phyloP scores from a whole-genome alignment of 2,888 invertebrate species.

The Rhagophthalmus giganteus region DNA sequence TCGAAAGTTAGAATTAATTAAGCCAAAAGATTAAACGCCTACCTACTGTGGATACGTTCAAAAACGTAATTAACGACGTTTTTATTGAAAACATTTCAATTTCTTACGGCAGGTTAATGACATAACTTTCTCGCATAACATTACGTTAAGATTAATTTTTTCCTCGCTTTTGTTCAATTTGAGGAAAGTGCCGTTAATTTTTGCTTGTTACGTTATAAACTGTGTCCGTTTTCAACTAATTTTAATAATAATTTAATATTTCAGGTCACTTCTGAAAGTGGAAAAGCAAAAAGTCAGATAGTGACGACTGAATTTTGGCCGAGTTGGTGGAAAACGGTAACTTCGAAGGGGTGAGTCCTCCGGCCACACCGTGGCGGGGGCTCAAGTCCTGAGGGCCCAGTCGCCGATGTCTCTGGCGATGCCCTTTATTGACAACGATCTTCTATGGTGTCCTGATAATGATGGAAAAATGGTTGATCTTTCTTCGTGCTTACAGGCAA shows the following conservation, averaged over 20 bases:
- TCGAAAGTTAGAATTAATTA: conserved; percentile 1
- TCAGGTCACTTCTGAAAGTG: conserved; percentile 18
- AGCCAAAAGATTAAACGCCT: background rate
- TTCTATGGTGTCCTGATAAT: conserved; percentile 92
- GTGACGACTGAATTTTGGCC: conserved; percentile 4
- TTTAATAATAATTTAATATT: conserved; percentile 1
- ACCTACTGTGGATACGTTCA: background rate
- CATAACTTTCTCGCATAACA: background rate
- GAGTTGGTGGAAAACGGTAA: conserved; percentile 14
- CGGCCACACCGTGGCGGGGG: conserved; percentile 65
- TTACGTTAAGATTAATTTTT: background rate
- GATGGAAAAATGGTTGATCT: conserved; percentile 93
- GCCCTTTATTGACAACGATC: conserved; percentile 96
- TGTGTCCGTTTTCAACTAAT: too few relatives aligned
- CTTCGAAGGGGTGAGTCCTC: too few relatives aligned
- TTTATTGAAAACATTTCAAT: background rate
- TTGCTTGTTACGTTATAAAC: too few relatives aligned
- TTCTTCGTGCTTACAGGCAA: conserved; percentile 84
- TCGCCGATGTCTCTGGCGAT: conserved; percentile 74
- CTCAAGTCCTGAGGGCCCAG: conserved; percentile 61
- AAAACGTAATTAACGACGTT: background rate
- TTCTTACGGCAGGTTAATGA: background rate
- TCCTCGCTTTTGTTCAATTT: too few relatives aligned
- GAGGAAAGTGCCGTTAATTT: too few relatives aligned
- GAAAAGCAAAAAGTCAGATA: conserved; percentile 20